phyloP scores from a whole-genome alignment of 1,140 invertebrate genomes.

The Eupristina koningsbergeri region DNA sequence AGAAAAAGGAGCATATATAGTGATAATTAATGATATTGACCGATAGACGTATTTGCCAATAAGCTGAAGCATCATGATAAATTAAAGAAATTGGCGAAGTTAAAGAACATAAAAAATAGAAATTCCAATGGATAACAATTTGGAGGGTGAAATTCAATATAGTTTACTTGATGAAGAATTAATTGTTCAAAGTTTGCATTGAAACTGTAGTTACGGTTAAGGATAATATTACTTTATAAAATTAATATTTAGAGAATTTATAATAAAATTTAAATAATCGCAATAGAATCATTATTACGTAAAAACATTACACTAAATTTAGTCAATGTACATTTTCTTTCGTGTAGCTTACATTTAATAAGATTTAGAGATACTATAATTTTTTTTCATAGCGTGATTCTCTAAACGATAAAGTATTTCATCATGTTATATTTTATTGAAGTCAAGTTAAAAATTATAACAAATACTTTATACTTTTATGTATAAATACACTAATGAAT shows the following conservation, averaged over 20 bases:
- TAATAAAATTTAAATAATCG: too few relatives aligned
- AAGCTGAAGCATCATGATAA: background rate
- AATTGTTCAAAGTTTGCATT: background rate
- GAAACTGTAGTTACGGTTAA: background rate
- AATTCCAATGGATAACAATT: background rate
- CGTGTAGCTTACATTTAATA: too few relatives aligned
- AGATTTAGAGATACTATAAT: too few relatives aligned
- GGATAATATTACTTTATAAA: constrained; percentile 4
- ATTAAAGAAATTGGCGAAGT: background rate
- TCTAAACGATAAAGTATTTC: too few relatives aligned
- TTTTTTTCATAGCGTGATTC: too few relatives aligned
- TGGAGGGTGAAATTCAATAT: constrained; percentile 44
- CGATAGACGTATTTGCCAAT: background rate
- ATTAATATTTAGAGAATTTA: too few relatives aligned
- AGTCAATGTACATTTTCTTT: background rate
- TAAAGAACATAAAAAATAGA: background rate
- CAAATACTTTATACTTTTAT: too few relatives aligned
- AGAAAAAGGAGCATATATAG: background rate
- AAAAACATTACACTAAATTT: background rate
- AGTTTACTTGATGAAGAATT: constrained; percentile 51
- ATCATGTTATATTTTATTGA: too few relatives aligned
- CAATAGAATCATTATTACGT: too few relatives aligned
- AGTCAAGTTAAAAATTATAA: too few relatives aligned
- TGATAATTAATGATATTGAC: background rate
- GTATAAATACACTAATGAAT: too few relatives aligned